Conservation (phyloP, 2,113 vertebrate genomes). For the Hipposideros armiger region DNA sequence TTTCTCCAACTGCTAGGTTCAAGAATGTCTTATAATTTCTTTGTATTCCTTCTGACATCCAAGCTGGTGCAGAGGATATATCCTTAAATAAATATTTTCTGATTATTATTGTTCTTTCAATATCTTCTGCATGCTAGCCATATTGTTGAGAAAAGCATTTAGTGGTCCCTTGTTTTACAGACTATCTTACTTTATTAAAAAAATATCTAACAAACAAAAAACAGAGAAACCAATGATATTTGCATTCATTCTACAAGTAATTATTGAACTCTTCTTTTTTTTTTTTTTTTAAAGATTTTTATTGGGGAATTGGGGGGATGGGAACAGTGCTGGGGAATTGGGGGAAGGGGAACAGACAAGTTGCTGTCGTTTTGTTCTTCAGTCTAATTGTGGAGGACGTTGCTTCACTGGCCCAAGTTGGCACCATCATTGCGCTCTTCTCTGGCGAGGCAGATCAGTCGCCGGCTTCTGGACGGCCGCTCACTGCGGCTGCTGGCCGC, state of each 20-base stretch:
- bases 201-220: not conserved
- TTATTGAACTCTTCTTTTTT: not conserved
- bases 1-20: not conserved
- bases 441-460: no score
- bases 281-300: no score
- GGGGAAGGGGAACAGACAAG: no score
- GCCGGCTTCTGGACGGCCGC: no score
- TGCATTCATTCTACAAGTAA: not conserved
- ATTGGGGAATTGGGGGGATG: no score
- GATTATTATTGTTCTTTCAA: slow-evolving; percentile 14
- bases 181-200: slow-evolving; percentile 13
- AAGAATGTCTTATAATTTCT: not conserved
- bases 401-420: no score
- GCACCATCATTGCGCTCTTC: no score
- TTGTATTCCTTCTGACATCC: not conserved
- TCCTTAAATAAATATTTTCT: slow-evolving; percentile 21
- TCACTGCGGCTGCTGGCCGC: no score
- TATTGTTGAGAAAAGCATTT: slow-evolving; percentile 12
- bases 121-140: not conserved
- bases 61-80: not conserved
- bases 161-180: not conserved
- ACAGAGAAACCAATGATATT: not conserved
- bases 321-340: no score
- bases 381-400: no score
- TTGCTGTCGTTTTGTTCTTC: no score